Evolutionary conservation across 2,113 vertebrate genomes (phyloP).

Genomic region (Tetrao urogallus): DNA sequence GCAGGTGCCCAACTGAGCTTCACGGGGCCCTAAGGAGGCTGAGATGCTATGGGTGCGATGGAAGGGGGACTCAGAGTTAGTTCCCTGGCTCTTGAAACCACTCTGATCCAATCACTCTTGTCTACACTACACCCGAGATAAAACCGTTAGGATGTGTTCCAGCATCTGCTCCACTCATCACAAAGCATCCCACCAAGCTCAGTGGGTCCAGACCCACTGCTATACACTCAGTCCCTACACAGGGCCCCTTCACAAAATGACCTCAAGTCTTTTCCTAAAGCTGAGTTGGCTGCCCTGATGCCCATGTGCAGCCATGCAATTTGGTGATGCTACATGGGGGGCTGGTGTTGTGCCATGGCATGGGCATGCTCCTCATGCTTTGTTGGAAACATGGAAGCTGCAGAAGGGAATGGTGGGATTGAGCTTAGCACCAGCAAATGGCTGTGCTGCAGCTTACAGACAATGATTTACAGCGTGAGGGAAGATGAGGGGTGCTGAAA

Average conservation of each 20-base stretch:
- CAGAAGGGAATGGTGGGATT: fast-evolving
- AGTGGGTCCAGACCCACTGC: background rate
- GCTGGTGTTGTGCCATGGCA: fast-evolving
- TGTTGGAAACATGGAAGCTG: background rate
- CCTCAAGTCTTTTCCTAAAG: background rate
- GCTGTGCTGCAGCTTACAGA: background rate
- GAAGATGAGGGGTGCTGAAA: background rate
- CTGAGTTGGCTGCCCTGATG: background rate
- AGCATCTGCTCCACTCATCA: background rate
- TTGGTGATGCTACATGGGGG: background rate
- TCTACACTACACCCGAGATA: background rate
- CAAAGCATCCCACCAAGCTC: background rate
- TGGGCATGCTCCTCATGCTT: fast-evolving
- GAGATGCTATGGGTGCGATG: fast-evolving
- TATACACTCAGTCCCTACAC: no score
- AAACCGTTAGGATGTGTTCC: background rate
- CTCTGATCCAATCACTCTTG: background rate
- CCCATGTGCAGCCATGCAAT: background rate
- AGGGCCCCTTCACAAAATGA: background rate
- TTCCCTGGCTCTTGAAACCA: background rate
- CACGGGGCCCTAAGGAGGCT: background rate
- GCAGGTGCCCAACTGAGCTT: background rate
- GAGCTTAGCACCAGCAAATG: background rate
- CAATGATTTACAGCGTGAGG: background rate
- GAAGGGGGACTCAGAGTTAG: background rate